phyloP scores from a whole-genome alignment of 2,113 vertebrate genomes.

The Cavia porcellus region DNA sequence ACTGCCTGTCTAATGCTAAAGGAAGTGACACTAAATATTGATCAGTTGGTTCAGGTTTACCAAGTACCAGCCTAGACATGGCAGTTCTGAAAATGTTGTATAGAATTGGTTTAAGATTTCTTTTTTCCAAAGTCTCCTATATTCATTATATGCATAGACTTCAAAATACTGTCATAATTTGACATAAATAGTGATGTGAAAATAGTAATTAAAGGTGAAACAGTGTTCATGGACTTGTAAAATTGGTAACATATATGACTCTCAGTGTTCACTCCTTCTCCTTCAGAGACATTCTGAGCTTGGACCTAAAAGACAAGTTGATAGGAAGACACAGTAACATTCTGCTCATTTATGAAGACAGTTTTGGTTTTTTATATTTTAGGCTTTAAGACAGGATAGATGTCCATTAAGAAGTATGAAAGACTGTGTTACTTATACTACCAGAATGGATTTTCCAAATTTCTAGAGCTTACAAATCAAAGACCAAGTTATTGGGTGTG shows the following conservation, averaged over 20 bases:
- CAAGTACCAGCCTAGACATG: neutral
- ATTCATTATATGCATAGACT: neutral
- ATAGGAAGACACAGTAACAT: neutral
- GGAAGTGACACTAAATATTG: neutral
- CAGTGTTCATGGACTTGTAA: constrained; percentile 2
- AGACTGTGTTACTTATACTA: neutral
- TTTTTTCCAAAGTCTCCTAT: neutral
- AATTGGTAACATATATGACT: neutral
- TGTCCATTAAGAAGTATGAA: too few species aligned
- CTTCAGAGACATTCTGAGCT: neutral
- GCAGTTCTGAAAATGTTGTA: neutral
- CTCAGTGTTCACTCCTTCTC: neutral
- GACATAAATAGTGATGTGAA: neutral
- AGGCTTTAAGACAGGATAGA: neutral
- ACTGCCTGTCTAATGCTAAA: neutral
- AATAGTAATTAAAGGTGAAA: constrained; percentile 25
- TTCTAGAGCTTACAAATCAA: neutral
- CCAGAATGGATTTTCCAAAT: neutral
- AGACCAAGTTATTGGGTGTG: neutral
- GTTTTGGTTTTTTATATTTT: neutral
- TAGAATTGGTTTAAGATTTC: neutral
- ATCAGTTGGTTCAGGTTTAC: neutral
- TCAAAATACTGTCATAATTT: constrained; percentile 29
- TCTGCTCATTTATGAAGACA: neutral
- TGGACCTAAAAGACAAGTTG: neutral